Percentiles rank a stretch among this genome's conserved stretches.
Conservation (phyloP, 1,140 invertebrate genomes). For the Procambarus clarkii region DNA sequence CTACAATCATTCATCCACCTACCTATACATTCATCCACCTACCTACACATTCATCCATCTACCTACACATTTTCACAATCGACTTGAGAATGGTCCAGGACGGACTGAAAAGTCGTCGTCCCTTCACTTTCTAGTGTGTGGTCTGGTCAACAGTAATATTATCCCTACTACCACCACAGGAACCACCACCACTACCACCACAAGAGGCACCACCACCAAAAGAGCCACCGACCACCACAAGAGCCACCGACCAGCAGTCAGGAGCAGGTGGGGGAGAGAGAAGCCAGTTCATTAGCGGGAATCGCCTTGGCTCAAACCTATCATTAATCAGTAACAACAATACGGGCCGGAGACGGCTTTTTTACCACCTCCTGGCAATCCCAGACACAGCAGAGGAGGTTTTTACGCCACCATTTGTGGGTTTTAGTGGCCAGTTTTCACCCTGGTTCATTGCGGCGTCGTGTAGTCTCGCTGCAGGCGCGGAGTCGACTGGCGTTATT, state of each 20-base stretch:
- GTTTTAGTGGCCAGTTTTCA: conserved; percentile 8
- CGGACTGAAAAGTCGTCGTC: too few species aligned
- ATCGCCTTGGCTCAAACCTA: background rate
- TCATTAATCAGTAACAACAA: background rate
- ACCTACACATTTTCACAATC: too few species aligned
- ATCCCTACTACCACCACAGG: background rate
- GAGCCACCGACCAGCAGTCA: background rate
- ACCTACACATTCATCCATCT: too few species aligned
- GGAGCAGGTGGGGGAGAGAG: background rate
- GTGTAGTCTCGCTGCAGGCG: background rate
- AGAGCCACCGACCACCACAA: too few species aligned
- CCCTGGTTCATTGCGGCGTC: background rate
- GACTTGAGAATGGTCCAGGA: too few species aligned
- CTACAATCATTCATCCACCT: too few species aligned
- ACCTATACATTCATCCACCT: too few species aligned
- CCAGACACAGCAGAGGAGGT: background rate
- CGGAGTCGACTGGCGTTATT: background rate
- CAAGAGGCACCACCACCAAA: too few species aligned
- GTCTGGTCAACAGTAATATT: background rate
- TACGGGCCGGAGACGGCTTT: background rate
- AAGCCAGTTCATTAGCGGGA: background rate
- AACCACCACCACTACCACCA: background rate
- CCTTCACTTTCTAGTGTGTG: too few species aligned
- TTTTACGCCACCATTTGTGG: background rate
- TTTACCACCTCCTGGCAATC: background rate